Evolutionary conservation across 2,797 vertebrate genomes (phyloP).

Genomic region (Lagorchestes hirsutus): DNA sequence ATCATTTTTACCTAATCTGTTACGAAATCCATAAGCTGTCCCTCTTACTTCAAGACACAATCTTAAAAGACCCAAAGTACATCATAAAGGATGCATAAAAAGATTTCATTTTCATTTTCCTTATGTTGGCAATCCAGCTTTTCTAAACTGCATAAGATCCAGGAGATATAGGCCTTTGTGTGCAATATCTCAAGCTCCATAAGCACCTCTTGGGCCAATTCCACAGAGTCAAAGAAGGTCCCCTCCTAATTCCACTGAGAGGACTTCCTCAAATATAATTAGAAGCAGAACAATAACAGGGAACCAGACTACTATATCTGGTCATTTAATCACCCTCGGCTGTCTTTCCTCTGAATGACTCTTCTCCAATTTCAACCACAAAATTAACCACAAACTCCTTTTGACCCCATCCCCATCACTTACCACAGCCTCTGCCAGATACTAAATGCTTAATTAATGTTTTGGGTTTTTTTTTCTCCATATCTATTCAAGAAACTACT

Average conservation of each 20-base stretch:
- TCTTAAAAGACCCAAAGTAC: background rate
- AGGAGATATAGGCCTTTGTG: background rate
- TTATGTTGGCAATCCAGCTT: background rate
- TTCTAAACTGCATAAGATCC: background rate
- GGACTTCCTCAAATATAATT: background rate
- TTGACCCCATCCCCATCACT: background rate
- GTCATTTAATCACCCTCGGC: background rate
- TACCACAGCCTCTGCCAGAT: background rate
- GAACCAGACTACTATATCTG: background rate
- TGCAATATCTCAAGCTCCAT: background rate
- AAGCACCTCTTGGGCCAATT: background rate
- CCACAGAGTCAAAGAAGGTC: background rate
- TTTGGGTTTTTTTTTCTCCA: background rate
- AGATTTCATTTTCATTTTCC: background rate
- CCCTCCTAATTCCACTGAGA: background rate
- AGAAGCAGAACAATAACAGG: background rate
- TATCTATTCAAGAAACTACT: background rate
- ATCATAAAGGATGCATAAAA: background rate
- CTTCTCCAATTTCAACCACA: background rate
- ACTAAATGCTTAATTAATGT: background rate
- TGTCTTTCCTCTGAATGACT: background rate
- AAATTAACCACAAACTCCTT: background rate
- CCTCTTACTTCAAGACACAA: background rate
- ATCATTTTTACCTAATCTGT: background rate
- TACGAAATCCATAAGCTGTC: background rate